A percentile compares a stretch with the other conserved stretches of the same genome.
phyloP scores from a whole-genome alignment of 2,113 vertebrate species.

The Rhagologus leucostigma region DNA sequence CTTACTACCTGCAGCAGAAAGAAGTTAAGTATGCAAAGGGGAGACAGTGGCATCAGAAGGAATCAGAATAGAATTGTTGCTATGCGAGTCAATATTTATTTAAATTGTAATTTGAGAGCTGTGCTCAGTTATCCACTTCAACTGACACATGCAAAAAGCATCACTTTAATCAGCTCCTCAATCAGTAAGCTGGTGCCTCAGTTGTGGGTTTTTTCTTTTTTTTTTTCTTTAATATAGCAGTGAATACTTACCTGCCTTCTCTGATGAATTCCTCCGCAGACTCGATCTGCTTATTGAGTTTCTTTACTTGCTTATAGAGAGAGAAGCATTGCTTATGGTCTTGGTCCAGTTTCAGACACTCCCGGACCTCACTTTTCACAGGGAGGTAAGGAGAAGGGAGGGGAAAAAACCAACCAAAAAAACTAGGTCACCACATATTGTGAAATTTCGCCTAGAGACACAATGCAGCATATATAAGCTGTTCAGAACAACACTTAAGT shows the following conservation, averaged over 20 bases:
- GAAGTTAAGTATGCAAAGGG: not conserved
- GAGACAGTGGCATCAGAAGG: not conserved
- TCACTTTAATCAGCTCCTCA: slow-evolving; percentile 19
- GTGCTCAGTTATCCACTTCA: slow-evolving; percentile 20
- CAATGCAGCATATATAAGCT: not conserved
- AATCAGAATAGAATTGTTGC: not conserved
- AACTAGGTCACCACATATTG: not conserved
- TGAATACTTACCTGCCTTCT: slow-evolving; percentile 83
- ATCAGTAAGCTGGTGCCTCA: not conserved
- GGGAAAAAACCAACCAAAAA: not conserved
- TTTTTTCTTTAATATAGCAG: not conserved
- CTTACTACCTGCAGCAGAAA: not conserved
- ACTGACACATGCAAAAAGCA: slow-evolving; percentile 15
- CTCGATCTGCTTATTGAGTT: slow-evolving; percentile 91
- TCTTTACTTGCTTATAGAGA: slow-evolving; percentile 97
- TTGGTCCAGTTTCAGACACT: slow-evolving; percentile 96
- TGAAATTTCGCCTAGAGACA: not conserved
- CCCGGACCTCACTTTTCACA: slow-evolving; percentile 87
- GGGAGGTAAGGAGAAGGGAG: not conserved
- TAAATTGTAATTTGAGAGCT: slow-evolving; percentile 7
- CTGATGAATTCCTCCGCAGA: slow-evolving; percentile 89
- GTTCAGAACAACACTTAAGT: not conserved
- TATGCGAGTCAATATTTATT: slow-evolving; percentile 32
- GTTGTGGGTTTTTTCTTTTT: not conserved
- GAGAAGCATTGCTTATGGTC: slow-evolving; percentile 95